Evolutionary conservation across 2,113 vertebrate genomes (phyloP).

Genomic region (Oryzias celebensis): DNA sequence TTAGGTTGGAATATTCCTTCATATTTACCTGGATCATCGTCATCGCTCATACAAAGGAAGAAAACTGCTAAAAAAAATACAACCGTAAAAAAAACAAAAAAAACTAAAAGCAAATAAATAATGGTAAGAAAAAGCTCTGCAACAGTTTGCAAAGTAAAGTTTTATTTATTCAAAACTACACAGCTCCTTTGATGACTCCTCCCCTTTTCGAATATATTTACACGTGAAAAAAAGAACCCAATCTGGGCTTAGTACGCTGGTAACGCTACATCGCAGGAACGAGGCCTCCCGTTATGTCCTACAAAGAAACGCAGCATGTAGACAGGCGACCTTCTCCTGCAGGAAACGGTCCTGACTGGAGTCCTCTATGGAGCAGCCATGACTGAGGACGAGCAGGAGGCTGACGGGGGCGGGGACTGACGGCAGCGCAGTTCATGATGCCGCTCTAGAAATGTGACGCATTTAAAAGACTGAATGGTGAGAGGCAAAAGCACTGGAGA

Average conservation of each 20-base stretch:
- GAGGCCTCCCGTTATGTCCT: slow-evolving; percentile 74
- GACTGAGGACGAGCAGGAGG: slow-evolving; percentile 43
- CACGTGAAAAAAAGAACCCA: slow-evolving; percentile 80
- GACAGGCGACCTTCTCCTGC: slow-evolving; percentile 35
- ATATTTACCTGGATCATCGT: slow-evolving; percentile 16
- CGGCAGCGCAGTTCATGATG: slow-evolving; percentile 4
- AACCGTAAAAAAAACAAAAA: slow-evolving; percentile 74
- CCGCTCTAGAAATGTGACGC: no score
- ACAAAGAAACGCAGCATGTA: slow-evolving; percentile 64
- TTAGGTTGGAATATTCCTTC: slow-evolving; percentile 30
- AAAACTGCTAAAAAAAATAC: slow-evolving; percentile 74
- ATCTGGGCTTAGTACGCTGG: slow-evolving; percentile 75
- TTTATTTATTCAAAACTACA: slow-evolving; percentile 6
- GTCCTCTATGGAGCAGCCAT: slow-evolving; percentile 48
- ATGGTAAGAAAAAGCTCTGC: slow-evolving; percentile 73
- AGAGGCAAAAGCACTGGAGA: no score
- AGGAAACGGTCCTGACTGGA: slow-evolving; percentile 18
- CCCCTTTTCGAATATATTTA: slow-evolving; percentile 85
- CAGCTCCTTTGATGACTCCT: slow-evolving; percentile 13
- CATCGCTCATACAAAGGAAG: slow-evolving; percentile 37
- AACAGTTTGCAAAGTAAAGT: slow-evolving; percentile 50
- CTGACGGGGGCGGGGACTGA: slow-evolving; percentile 4
- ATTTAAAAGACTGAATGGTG: no score
- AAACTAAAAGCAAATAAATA: slow-evolving; percentile 87
- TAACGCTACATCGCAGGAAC: slow-evolving; percentile 92